Conservation (phyloP, 1,140 invertebrate species). For the Drosophila saltans region DNA sequence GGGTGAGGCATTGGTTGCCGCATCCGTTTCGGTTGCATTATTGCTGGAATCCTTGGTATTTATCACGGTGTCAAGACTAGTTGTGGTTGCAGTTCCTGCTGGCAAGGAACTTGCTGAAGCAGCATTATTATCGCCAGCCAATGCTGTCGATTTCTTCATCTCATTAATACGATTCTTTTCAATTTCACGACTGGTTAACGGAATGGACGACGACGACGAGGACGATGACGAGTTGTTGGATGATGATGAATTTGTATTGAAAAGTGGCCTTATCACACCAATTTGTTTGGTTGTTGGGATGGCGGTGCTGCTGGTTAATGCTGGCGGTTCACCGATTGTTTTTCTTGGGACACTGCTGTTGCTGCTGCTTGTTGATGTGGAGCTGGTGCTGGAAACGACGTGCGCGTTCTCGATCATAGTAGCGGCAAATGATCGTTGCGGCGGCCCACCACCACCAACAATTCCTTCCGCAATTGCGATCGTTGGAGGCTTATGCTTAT, state of each 20-base stretch:
- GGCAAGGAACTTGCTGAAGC: slow-evolving; percentile 49
- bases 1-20: slow-evolving; percentile 78
- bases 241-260: slow-evolving; percentile 46
- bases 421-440: slow-evolving; percentile 69
- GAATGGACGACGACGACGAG: slow-evolving; percentile 27
- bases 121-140: slow-evolving; percentile 58
- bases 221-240: slow-evolving; percentile 17
- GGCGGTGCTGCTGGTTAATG: slow-evolving; percentile 84
- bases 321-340: slow-evolving; percentile 85
- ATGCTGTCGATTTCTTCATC: slow-evolving; percentile 84
- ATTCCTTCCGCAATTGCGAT: slow-evolving; percentile 38
- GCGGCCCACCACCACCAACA: slow-evolving; percentile 47
- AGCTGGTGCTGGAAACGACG: slow-evolving; percentile 54
- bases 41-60: slow-evolving; percentile 72
- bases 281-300: slow-evolving; percentile 69
- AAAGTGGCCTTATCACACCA: slow-evolving; percentile 72
- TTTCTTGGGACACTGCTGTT: slow-evolving; percentile 47
- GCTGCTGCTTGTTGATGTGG: not conserved
- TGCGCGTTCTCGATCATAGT: slow-evolving; percentile 70
- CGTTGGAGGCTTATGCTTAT: slow-evolving; percentile 86
- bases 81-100: slow-evolving; percentile 33
- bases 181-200: slow-evolving; percentile 86
- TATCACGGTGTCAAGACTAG: slow-evolving; percentile 75
- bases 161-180: slow-evolving; percentile 90
- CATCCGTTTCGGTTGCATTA: slow-evolving; percentile 82